These are phyloP conservation scores for Triplophysa rosa DNA, from an alignment of 2,113 vertebrate species.

Conservation along the genomic window DNA sequence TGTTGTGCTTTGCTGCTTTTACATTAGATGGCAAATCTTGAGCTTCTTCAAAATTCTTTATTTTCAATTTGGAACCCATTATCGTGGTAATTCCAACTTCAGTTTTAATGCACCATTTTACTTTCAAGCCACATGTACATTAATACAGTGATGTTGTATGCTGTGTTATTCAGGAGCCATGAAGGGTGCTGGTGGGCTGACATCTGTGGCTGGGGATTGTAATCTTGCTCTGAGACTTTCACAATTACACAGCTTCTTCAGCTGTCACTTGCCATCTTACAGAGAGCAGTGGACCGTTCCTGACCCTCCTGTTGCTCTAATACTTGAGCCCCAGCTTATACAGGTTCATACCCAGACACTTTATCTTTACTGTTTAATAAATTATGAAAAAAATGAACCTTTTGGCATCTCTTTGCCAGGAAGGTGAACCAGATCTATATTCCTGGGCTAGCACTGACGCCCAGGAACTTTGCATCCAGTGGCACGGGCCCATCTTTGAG, in stretches of 20 bases:
- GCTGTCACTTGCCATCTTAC: constrained; percentile 71
- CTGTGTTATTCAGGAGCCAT: constrained; percentile 17
- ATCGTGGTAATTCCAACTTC: too few relatives aligned
- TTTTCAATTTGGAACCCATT: too few relatives aligned
- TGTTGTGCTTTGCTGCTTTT: too few relatives aligned
- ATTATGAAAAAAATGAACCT: neutral
- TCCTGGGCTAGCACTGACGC: constrained; percentile 40
- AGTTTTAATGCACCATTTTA: too few relatives aligned
- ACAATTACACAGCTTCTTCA: constrained; percentile 80
- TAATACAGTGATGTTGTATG: neutral
- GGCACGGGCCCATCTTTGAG: constrained; percentile 39
- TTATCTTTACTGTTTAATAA: neutral
- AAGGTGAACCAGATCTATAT: constrained; percentile 34
- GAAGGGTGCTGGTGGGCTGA: constrained; percentile 57
- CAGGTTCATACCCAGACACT: constrained; percentile 40
- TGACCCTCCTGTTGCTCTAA: constrained; percentile 69
- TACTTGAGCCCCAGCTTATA: constrained; percentile 54
- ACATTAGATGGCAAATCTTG: too few relatives aligned
- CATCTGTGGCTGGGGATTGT: constrained; percentile 68
- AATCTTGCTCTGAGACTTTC: constrained; percentile 72
- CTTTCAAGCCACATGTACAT: neutral
- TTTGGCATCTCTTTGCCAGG: neutral
- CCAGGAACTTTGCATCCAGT: constrained; percentile 54
- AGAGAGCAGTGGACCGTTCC: constrained; percentile 69
- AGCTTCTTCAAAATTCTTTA: too few relatives aligned